Evolutionary conservation across 2,797 vertebrate genomes (phyloP).

Genomic region (Manis pentadactyla): DNA sequence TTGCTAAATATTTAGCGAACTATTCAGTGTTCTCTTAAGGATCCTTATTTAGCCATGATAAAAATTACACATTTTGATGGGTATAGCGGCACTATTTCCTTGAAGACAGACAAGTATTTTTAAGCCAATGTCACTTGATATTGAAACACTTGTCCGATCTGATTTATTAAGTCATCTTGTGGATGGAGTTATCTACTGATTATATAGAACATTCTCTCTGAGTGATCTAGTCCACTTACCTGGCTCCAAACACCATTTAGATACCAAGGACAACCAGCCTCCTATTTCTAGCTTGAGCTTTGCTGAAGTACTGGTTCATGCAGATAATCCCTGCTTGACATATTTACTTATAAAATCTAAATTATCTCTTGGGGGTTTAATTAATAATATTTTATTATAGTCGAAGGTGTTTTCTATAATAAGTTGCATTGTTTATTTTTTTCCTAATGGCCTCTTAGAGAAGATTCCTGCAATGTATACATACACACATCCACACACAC

Average conservation of each 20-base stretch:
- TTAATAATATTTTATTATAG: not conserved
- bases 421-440: not conserved
- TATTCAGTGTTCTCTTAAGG: not conserved
- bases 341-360: constrained; percentile 1
- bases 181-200: not conserved
- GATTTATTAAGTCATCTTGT: not conserved
- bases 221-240: not conserved
- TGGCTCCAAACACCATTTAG: not conserved
- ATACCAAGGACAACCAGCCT: not conserved
- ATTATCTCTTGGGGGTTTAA: not conserved
- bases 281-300: not conserved
- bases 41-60: not conserved
- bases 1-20: not conserved
- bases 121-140: not conserved
- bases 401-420: not conserved
- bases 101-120: not conserved
- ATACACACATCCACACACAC: not conserved
- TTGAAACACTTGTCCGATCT: not conserved
- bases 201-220: not conserved
- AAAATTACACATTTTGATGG: not conserved
- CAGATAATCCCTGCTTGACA: not conserved
- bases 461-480: not conserved
- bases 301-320: not conserved
- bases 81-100: not conserved
- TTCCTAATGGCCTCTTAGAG: not conserved